phyloP scores from a whole-genome alignment of 2,888 invertebrate species.

The Bursaphelenchus okinawaensis region DNA sequence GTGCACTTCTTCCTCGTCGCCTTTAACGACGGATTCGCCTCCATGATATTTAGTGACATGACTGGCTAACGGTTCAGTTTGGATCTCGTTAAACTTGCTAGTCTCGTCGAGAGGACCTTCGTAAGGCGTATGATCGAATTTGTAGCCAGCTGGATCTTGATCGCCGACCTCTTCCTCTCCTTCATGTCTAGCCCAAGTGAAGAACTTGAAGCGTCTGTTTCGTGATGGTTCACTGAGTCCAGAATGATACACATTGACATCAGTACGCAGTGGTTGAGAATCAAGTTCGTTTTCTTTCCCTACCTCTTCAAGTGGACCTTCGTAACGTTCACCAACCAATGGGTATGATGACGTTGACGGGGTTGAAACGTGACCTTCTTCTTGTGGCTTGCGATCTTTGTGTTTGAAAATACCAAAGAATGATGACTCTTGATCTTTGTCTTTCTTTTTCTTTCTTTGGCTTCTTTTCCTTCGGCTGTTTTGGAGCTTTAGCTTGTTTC shows the following conservation, averaged over 20 bases:
- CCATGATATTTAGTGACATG: neutral
- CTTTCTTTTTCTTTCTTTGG: neutral
- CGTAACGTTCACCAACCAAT: neutral
- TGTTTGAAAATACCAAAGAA: neutral
- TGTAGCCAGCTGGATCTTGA: conserved; percentile 4
- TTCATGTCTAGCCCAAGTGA: conserved; percentile 3
- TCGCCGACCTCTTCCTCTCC: conserved; percentile 13
- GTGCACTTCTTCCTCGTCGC: neutral
- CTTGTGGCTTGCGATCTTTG: neutral
- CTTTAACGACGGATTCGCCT: neutral
- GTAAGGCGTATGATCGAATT: neutral
- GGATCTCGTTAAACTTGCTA: neutral
- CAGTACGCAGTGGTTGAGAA: neutral
- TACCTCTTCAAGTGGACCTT: conserved; percentile 10
- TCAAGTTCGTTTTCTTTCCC: conserved; percentile 11
- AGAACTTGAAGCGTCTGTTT: conserved; percentile 2
- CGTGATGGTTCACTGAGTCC: conserved; percentile 2
- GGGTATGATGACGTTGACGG: conserved; percentile 7
- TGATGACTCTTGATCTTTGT: neutral
- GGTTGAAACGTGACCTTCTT: neutral
- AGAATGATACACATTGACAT: conserved; percentile 10
- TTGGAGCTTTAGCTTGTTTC: conserved; percentile 6
- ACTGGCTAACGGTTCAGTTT: neutral
- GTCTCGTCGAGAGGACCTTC: neutral
- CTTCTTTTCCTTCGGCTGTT: neutral